Base-by-base conservation (phyloP, 1,140 invertebrate species). In the Vanessa tameamea region DNA sequence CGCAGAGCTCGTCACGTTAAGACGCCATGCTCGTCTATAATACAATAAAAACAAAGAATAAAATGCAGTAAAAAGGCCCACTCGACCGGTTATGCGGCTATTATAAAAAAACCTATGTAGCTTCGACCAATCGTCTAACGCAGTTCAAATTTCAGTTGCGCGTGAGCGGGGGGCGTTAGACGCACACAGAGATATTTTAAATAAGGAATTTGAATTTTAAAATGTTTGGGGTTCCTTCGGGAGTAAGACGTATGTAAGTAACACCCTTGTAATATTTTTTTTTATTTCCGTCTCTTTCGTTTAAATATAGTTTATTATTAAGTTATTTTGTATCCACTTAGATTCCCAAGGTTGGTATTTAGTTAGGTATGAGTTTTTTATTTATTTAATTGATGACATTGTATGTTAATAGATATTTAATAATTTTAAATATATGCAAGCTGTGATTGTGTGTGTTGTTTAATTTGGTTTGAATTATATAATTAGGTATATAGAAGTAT, bases 121-220 rank as follows among this genome's bases (percentile, higher is more conserved):
- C 75, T 72, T 80, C 79, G 68, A 72, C 89, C 89, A 91, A 91
- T 90, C 87, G 72, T 87, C 87, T 90, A 90, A 87, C 87, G 75
- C 77, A 67, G 73, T 90, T 90, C 82, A 90, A 92, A 92, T 88
- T 90, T 90, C 82, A 88, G 69, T 43, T 82, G 85, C 83, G 84
- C 82, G 64, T 11, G 80, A 87, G 86, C 26, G 13, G 84, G 83
- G 88, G 86, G 69, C 76, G 67, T 84, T 87, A 85, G 83, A 88
- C 75, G 57, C 79, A 80, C 78, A 83, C 78, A 73, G 31, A 31
- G 57, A 61, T 8, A 43, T 43, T 61, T 61, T n/a, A 37, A 61
- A 61, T 61, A 61, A 37, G 14, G 57, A 61, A 61, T 37, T 61
- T 26, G 57, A 61, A 31, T 43, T 61, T 61, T 37, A 61, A 61